These are phyloP conservation scores for Saccopteryx leptura DNA, from an alignment of 2,113 vertebrate genomes.

Conservation along the genomic window DNA sequence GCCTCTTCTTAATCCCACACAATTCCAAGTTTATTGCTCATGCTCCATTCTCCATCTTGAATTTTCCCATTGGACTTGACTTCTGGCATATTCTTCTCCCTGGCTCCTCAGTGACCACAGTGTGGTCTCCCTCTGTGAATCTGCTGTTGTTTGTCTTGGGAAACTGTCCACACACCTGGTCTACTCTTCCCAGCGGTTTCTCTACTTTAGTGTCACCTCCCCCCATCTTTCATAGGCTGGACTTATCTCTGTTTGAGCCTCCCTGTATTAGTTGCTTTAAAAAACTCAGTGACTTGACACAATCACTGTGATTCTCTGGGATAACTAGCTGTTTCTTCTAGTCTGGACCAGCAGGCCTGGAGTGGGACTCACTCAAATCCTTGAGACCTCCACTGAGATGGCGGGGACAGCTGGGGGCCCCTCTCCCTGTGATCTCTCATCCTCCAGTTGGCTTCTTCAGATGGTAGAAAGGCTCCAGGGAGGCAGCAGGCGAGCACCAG, in stretches of 20 bases:
- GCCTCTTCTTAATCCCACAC: background rate
- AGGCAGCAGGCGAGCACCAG: background rate
- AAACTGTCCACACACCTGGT: background rate
- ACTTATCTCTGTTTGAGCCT: background rate
- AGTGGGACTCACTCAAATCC: background rate
- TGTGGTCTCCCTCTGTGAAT: background rate
- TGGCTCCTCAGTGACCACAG: background rate
- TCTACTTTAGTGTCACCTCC: background rate
- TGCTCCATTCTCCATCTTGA: background rate
- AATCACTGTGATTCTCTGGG: background rate
- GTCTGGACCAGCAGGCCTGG: background rate
- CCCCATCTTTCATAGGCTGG: background rate
- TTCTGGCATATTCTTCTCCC: constrained; percentile 26
- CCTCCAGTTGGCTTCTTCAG: background rate
- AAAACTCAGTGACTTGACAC: background rate
- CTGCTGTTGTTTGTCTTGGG: background rate
- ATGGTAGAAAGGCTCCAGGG: background rate
- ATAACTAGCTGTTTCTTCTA: background rate
- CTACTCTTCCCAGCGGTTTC: background rate
- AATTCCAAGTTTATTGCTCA: background rate
- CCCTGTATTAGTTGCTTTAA: background rate
- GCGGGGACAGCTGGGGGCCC: background rate
- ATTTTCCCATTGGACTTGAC: background rate
- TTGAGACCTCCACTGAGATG: background rate
- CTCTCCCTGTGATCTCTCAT: background rate